Percentiles rank a stretch among this genome's conserved stretches.
Evolutionary conservation across 2,113 vertebrate genomes (phyloP).

Genomic region (Natator depressus): DNA sequence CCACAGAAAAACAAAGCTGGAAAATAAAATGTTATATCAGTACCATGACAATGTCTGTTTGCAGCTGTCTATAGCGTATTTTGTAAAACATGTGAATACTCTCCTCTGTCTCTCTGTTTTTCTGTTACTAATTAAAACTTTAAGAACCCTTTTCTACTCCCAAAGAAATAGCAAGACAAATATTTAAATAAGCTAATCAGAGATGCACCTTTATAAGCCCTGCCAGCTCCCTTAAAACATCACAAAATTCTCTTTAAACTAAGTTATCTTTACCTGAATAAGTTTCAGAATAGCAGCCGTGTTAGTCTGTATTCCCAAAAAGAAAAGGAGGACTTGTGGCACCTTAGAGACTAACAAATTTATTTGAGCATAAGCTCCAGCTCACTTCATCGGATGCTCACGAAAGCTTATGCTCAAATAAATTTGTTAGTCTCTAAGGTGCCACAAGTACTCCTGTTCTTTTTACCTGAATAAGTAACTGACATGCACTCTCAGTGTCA

Average conservation of each 20-base stretch:
- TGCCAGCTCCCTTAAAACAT: background rate
- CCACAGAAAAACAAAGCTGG: background rate
- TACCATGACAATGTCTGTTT: background rate
- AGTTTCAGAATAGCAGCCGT: too few species aligned
- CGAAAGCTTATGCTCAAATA: too few species aligned
- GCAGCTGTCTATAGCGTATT: background rate
- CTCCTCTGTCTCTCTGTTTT: background rate
- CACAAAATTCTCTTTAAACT: background rate
- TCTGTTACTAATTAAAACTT: background rate
- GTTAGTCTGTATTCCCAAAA: too few species aligned
- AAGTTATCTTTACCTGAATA: background rate
- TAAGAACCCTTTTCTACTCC: background rate
- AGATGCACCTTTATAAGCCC: background rate
- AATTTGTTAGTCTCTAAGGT: too few species aligned
- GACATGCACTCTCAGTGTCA: accelerated
- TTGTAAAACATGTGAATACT: background rate
- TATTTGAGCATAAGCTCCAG: too few species aligned
- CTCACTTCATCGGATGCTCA: too few species aligned
- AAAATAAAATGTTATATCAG: background rate
- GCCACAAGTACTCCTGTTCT: too few species aligned
- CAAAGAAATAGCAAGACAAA: background rate
- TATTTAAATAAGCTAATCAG: background rate
- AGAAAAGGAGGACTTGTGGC: too few species aligned
- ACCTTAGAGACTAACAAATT: too few species aligned
- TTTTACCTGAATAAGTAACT: background rate